Evolutionary conservation across 2,797 vertebrate species (phyloP).

Genomic region (Cynodonichthys magdalenae): DNA sequence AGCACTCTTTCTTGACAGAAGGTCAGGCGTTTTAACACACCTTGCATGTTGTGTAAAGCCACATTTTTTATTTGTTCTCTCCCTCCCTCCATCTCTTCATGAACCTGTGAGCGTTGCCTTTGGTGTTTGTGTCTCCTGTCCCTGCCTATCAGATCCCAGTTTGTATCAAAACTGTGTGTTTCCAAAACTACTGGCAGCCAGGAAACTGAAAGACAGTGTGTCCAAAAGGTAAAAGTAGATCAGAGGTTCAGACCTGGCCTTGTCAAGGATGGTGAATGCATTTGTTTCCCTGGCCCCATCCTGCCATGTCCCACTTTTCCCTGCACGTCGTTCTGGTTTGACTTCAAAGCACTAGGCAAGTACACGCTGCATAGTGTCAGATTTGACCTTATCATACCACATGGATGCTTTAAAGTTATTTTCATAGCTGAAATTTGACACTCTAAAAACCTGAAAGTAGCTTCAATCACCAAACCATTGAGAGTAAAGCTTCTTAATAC

Average conservation of each 20-base stretch:
- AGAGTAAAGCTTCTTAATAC: background rate
- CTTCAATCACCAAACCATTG: background rate
- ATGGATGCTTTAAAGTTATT: slow-evolving; percentile 32
- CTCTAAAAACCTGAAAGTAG: background rate
- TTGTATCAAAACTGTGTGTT: slow-evolving; percentile 36
- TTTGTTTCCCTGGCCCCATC: slow-evolving; percentile 56
- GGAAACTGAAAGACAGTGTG: slow-evolving; percentile 47
- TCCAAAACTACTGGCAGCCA: slow-evolving; percentile 28
- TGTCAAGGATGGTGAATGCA: slow-evolving; percentile 59
- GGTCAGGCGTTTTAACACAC: slow-evolving; percentile 71
- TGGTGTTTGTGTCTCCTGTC: slow-evolving; percentile 64
- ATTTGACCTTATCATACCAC: slow-evolving; percentile 37
- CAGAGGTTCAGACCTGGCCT: slow-evolving; percentile 56
- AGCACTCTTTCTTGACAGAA: slow-evolving; percentile 62
- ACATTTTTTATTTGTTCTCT: slow-evolving; percentile 33
- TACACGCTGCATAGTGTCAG: slow-evolving; percentile 27
- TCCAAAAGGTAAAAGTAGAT: slow-evolving; percentile 65
- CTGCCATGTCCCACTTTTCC: slow-evolving; percentile 64
- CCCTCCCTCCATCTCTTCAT: slow-evolving; percentile 3
- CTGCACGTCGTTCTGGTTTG: slow-evolving; percentile 34
- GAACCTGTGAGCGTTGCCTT: slow-evolving; percentile 38
- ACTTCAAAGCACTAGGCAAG: slow-evolving; percentile 62
- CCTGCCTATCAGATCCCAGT: slow-evolving; percentile 60
- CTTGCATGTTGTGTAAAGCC: slow-evolving; percentile 64
- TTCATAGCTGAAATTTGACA: slow-evolving; percentile 18